Base-by-base conservation (phyloP, 2,113 vertebrate species). In the Platichthys flesus region DNA sequence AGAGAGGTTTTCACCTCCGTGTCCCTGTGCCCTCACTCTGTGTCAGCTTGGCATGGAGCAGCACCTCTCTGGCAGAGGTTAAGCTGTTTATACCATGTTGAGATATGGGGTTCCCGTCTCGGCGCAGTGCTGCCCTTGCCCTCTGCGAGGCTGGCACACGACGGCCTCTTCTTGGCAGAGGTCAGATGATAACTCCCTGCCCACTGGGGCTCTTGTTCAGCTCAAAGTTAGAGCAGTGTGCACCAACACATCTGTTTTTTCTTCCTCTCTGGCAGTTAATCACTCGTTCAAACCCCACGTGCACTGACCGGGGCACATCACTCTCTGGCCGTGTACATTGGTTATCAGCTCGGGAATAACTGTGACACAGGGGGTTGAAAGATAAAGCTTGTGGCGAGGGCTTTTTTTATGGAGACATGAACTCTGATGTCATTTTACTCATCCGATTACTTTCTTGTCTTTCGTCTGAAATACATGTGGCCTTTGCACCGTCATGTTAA, bases 21-120 rank as follows among this genome's bases (percentile, higher is more conserved):
- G 45, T 84, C 69, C 83, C 76, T 31, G 1, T 78, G 56, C 76
- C 67, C 76, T 85, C 62, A 56, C 66, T 49, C 66, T 61, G 49
- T 77, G 74, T 72, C 71, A 62, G 66, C 60, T 73, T 87, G 84
- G 84, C 87, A 79, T 68, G 60, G 35, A 62, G 56, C 7, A 16
- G 26, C 67, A 74, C 52, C 70, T 58, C 60, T 56, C 67, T 87
- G 84, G 79, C 81, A 78, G 78, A 72, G 79, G 78, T 86, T 87
- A 90, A 85, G 82, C 68, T 89, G 77, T 85, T 85, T 62, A 51
- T 79, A 73, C 73, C 76, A 76, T 65, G 78, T 65, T 70, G 85
- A 79, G 82, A 78, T 85, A 58, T 79, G 70, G 79, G 74, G 67
- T 82, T 49, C 63, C 84, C 62, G 74, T 77, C 71, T 74, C 74